These are phyloP conservation scores for Rhingia campestris DNA, from an alignment of 2,888 invertebrate species.

Conservation along the genomic window DNA sequence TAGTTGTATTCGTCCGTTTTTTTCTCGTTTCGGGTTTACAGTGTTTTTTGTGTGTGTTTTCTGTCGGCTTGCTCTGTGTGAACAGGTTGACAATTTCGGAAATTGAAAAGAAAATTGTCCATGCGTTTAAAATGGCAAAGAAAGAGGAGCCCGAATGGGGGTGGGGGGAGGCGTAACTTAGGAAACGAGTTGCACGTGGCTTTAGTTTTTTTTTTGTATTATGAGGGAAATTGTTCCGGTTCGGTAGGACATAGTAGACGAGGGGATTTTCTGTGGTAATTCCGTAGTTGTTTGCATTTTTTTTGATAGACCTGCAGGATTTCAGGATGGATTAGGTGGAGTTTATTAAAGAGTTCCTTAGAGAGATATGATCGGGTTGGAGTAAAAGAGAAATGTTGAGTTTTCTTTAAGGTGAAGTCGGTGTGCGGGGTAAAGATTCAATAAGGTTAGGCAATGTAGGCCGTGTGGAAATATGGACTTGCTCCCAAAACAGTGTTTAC, in stretches of 20 bases:
- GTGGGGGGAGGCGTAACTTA: conserved; percentile 7
- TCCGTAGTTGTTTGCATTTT: conserved; percentile 38
- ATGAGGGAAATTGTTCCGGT: conserved; percentile 48
- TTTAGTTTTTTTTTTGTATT: conserved; percentile 37
- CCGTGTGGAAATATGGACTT: too few species aligned
- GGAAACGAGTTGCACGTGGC: conserved; percentile 70
- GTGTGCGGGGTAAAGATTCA: too few species aligned
- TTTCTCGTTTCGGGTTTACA: conserved; percentile 10
- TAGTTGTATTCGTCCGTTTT: conserved; percentile 6
- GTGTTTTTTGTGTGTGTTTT: conserved; percentile 32
- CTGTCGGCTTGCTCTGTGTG: conserved; percentile 26
- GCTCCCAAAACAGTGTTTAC: too few species aligned
- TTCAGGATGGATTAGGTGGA: conserved; percentile 37
- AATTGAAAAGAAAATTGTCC: conserved; percentile 73
- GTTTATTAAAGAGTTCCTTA: conserved; percentile 39
- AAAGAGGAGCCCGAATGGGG: not conserved
- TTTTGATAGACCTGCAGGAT: conserved; percentile 50
- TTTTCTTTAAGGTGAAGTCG: too few species aligned
- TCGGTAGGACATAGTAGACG: conserved; percentile 43
- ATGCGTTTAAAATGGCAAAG: conserved; percentile 67
- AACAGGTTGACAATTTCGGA: conserved; percentile 74
- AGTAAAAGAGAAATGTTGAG: too few species aligned
- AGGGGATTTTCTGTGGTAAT: conserved; percentile 49
- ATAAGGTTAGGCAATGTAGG: too few species aligned
- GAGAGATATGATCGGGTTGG: too few species aligned